These are phyloP conservation scores for Alosa sapidissima DNA, from an alignment of 2,797 vertebrate species.

Conservation along the genomic window DNA sequence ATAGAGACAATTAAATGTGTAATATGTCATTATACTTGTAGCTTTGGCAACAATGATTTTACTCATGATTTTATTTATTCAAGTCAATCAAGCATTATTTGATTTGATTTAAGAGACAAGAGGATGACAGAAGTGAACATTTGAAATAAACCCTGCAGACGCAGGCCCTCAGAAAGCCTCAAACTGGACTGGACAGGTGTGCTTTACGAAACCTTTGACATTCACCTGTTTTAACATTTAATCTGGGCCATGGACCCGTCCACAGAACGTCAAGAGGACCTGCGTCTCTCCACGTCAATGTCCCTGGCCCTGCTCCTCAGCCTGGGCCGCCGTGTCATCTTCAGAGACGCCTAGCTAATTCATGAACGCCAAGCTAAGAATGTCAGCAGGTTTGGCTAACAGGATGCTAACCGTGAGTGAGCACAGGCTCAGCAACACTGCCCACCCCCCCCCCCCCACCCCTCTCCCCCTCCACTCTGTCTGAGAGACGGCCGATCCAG, in stretches of 20 bases:
- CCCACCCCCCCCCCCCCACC: neutral
- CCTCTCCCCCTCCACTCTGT: constrained; percentile 48
- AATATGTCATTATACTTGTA: too few species aligned
- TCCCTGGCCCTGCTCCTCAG: neutral
- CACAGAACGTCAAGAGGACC: neutral
- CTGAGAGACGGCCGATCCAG: constrained; percentile 82
- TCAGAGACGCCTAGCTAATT: constrained; percentile 6
- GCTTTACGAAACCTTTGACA: constrained; percentile 21
- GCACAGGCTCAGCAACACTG: neutral
- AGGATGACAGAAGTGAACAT: neutral
- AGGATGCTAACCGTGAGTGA: neutral
- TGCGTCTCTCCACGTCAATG: neutral
- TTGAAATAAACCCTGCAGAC: neutral
- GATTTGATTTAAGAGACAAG: neutral
- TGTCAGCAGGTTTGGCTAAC: neutral
- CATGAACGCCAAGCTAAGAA: neutral
- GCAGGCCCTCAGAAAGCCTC: neutral
- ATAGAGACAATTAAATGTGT: too few species aligned
- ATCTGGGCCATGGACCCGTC: constrained; percentile 12
- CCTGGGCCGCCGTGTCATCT: neutral
- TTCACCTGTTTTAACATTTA: constrained; percentile 37
- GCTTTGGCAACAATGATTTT: too few species aligned
- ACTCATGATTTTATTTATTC: too few species aligned
- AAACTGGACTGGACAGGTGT: neutral
- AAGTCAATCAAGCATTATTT: neutral